Base-by-base conservation (phyloP, 2,888 invertebrate genomes). In the Cheilosia soror region DNA sequence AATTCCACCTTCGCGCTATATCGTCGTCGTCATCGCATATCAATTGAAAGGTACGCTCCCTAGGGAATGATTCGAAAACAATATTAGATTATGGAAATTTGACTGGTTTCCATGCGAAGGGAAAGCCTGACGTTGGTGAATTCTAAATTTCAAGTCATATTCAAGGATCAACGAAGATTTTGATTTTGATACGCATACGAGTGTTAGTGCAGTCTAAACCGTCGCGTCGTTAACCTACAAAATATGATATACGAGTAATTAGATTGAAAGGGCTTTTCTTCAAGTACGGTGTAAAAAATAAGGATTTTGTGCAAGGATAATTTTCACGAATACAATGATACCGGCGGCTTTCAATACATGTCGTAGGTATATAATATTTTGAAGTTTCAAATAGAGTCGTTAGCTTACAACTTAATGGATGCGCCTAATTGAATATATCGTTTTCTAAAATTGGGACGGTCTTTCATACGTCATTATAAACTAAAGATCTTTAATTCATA, bases 1-100 rank as follows among this genome's bases (percentile, higher is more conserved):
- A 25, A 51, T 60, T 66, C 55, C 27, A 65, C 53, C 72, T 72
- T 40, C 25, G 40, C 29, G 5, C 40, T 90, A 87, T 87, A 86
- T 76, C 88, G 87, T 89, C 90, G 89, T 89, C 62, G 51, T 49
- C 81, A 71, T 76, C 81, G 85, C 85, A 85, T 81, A 85, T 85
- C 85, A 81, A 85, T 85, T 81, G 66, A 76, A 85, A 72, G 85
- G 81, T 81, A 80, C 60, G 44, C 81, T 85, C 85, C 76, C 76
- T 44, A 33, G 81, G 81, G 81, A 81, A 81, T 85, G 81, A 85
- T 85, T 85, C 76, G 85, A 85, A 85, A 85, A 85, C 85, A 85
- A 85, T 85, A 85, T 85, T 85, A 81, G 85, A 85, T 85, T 85
- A 85, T 85, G 85, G 85, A 85, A 85, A 85, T 85, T 85, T 85